Evolutionary conservation across 1,140 invertebrate genomes (phyloP).

Genomic region (Formica selysi): DNA sequence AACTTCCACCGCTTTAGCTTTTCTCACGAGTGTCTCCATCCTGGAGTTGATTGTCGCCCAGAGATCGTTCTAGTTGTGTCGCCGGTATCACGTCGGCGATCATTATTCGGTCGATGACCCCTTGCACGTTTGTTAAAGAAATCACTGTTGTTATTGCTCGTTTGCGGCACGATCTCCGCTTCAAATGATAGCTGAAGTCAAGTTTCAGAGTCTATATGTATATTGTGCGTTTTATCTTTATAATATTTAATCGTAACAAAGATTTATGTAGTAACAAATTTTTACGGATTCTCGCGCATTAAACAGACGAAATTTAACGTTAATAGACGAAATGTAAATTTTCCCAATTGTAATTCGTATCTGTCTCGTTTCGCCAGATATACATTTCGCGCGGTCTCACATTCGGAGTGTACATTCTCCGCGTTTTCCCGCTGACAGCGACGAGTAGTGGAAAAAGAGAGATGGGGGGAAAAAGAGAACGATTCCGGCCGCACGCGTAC

Average conservation of each 20-base stretch:
- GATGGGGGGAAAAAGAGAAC: neutral
- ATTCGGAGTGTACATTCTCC: neutral
- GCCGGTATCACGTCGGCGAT: constrained; percentile 21
- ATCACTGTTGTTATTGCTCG: neutral
- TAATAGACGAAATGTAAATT: constrained; percentile 2
- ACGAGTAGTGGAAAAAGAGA: neutral
- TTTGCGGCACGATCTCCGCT: neutral
- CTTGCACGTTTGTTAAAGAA: constrained; percentile 48
- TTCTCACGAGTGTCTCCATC: constrained; percentile 21
- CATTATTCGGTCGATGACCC: constrained; percentile 36
- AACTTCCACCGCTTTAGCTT: constrained; percentile 63
- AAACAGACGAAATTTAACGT: neutral
- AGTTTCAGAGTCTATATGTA: too few relatives aligned
- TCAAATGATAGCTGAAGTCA: neutral
- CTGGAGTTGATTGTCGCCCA: constrained; percentile 47
- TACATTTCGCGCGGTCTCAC: constrained; percentile 12
- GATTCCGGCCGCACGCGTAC: constrained; percentile 45
- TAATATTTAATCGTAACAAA: neutral
- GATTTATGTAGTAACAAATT: neutral
- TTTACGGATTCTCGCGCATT: neutral
- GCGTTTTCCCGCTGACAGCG: constrained; percentile 12
- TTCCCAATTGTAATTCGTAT: constrained; percentile 11
- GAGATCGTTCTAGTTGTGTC: constrained; percentile 59
- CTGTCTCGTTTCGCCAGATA: neutral
- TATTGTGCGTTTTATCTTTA: neutral